Conservation (phyloP, 2,113 vertebrate genomes). For the Oryctolagus cuniculus region DNA sequence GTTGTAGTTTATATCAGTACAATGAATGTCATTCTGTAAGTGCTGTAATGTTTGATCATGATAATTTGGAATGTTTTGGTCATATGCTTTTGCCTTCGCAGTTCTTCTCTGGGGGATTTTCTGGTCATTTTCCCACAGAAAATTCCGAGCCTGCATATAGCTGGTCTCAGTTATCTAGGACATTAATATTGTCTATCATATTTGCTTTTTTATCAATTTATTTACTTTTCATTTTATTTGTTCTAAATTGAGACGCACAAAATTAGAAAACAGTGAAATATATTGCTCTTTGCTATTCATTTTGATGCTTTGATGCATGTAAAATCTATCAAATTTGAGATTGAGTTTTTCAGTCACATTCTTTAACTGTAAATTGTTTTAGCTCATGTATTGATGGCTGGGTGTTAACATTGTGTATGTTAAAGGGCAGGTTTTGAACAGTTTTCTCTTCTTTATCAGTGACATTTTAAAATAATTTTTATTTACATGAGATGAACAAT, state of each 20-base stretch:
- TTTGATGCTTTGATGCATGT: background rate
- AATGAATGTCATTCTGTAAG: background rate
- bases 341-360: background rate
- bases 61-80: background rate
- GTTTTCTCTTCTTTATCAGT: background rate
- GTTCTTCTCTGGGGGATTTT: background rate
- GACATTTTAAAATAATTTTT: background rate
- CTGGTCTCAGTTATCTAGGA: background rate
- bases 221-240: background rate
- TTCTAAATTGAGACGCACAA: background rate
- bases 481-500: background rate
- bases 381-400: fast-evolving
- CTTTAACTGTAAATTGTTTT: background rate
- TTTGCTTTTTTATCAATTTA: background rate
- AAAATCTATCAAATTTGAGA: background rate
- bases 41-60: background rate
- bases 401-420: fast-evolving
- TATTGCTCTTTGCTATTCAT: background rate
- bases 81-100: background rate
- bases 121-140: background rate
- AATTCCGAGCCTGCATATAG: too few species aligned
- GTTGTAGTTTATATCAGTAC: background rate
- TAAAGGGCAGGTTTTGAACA: background rate
- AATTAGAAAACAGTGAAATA: background rate
- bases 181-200: background rate